Evolutionary conservation across 2,888 invertebrate genomes (phyloP).

Genomic region (Parnassius orleans): DNA sequence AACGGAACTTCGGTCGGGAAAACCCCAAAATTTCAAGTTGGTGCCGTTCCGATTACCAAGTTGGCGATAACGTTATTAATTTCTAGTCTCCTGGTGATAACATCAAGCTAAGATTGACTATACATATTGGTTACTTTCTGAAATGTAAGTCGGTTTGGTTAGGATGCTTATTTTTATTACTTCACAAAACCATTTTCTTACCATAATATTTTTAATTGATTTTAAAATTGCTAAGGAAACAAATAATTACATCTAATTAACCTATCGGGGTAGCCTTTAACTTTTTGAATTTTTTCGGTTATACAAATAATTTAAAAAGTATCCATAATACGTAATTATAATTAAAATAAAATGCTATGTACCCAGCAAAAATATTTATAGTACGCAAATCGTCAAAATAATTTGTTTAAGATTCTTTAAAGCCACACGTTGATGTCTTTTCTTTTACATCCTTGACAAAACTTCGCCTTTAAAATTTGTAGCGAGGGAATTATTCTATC

Average conservation of each 20-base stretch:
- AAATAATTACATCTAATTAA: too few species aligned
- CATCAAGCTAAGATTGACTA: constrained; percentile 12
- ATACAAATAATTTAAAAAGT: background rate
- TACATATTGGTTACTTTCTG: too few species aligned
- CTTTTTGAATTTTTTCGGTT: too few species aligned
- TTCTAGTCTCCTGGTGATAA: constrained; percentile 65
- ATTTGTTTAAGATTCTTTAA: constrained; percentile 26
- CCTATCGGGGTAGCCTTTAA: too few species aligned
- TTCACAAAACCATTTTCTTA: too few species aligned
- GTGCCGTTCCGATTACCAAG: constrained; percentile 70
- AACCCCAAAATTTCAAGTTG: constrained; percentile 77
- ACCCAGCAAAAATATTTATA: background rate
- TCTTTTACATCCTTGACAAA: constrained; percentile 41
- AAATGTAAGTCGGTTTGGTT: too few species aligned
- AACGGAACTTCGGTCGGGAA: constrained; percentile 74
- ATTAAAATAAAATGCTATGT: constrained; percentile 22
- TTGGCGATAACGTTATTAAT: constrained; percentile 75
- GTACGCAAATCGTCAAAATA: constrained; percentile 11
- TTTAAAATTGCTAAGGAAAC: too few species aligned
- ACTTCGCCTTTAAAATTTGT: background rate
- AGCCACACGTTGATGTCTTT: constrained; percentile 56
- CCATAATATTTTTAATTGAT: too few species aligned
- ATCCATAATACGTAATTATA: constrained; percentile 4
- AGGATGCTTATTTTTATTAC: too few species aligned
- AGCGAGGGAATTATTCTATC: too few species aligned